Conservation (phyloP, 1,140 invertebrate genomes). For the Vanessa tameamea region DNA sequence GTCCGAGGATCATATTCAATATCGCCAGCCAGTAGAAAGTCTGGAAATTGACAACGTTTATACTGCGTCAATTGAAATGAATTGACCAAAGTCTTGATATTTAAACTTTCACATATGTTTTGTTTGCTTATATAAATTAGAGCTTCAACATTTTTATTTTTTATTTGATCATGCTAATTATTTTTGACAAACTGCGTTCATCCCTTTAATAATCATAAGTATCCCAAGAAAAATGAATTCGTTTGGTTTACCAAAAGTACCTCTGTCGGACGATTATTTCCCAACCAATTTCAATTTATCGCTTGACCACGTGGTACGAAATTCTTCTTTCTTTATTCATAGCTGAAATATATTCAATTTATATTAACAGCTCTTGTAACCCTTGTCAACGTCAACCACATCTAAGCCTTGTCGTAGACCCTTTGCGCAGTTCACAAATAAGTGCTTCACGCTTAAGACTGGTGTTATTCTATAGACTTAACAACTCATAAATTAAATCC, state of each 20-base stretch:
- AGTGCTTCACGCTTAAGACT: slow-evolving; percentile 20
- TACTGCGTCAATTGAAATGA: too few relatives aligned
- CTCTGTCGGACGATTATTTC: background rate
- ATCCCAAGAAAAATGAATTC: background rate
- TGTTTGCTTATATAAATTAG: too few relatives aligned
- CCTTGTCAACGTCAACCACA: slow-evolving; percentile 37
- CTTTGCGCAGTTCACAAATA: slow-evolving; percentile 7
- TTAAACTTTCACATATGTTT: too few relatives aligned
- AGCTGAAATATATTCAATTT: slow-evolving; percentile 34
- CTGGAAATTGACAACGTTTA: too few relatives aligned
- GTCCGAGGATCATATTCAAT: too few relatives aligned
- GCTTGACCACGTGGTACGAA: slow-evolving; percentile 20
- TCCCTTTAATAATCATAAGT: background rate
- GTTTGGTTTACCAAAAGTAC: background rate
- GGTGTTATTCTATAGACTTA: slow-evolving; percentile 3
- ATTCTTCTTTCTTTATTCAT: slow-evolving; percentile 34
- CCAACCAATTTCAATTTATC: slow-evolving; percentile 21
- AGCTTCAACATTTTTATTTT: too few relatives aligned
- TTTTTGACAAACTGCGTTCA: too few relatives aligned
- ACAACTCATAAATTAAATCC: background rate
- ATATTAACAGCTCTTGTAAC: slow-evolving; percentile 38
- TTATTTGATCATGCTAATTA: too few relatives aligned
- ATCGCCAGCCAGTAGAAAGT: too few relatives aligned
- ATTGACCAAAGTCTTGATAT: too few relatives aligned
- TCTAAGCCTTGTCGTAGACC: slow-evolving; percentile 23